phyloP scores from a whole-genome alignment of 2,888 invertebrate genomes.

The Geotrupes spiniger region DNA sequence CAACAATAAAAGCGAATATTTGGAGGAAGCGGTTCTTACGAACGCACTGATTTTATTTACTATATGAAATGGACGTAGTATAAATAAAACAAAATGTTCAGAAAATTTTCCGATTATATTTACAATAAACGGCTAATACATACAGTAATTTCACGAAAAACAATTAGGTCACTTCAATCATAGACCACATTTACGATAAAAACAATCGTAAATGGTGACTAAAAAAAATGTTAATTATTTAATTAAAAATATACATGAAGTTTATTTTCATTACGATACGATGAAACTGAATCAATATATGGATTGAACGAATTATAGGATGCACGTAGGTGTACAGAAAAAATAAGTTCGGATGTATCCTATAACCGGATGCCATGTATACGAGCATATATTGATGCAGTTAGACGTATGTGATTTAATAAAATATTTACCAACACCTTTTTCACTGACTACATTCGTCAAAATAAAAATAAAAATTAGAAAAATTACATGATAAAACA shows the following conservation, averaged over 20 bases:
- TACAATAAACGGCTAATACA: conserved; percentile 37
- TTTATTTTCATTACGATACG: conserved; percentile 12
- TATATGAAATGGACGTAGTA: neutral
- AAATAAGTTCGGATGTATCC: conserved; percentile 1
- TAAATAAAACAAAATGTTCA: conserved; percentile 5
- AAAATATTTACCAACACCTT: conserved; percentile 28
- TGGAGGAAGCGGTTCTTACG: no score
- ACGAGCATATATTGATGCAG: conserved; percentile 21
- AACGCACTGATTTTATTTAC: no score
- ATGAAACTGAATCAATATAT: conserved; percentile 6
- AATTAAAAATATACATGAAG: conserved; percentile 20
- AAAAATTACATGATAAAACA: conserved; percentile 10
- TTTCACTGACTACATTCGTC: conserved; percentile 20
- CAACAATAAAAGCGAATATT: no score
- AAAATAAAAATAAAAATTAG: conserved; percentile 14
- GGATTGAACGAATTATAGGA: conserved; percentile 1
- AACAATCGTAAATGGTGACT: conserved; percentile 9
- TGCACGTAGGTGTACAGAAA: neutral
- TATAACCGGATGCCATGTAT: conserved; percentile 2
- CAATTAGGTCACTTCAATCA: conserved; percentile 13
- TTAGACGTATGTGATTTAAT: conserved; percentile 21
- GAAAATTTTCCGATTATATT: conserved; percentile 33
- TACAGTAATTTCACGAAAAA: conserved; percentile 21
- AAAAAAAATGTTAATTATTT: conserved; percentile 17
- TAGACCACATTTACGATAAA: conserved; percentile 9